Conservation (phyloP, 2,113 vertebrate species). For the Macquaria australasica region DNA sequence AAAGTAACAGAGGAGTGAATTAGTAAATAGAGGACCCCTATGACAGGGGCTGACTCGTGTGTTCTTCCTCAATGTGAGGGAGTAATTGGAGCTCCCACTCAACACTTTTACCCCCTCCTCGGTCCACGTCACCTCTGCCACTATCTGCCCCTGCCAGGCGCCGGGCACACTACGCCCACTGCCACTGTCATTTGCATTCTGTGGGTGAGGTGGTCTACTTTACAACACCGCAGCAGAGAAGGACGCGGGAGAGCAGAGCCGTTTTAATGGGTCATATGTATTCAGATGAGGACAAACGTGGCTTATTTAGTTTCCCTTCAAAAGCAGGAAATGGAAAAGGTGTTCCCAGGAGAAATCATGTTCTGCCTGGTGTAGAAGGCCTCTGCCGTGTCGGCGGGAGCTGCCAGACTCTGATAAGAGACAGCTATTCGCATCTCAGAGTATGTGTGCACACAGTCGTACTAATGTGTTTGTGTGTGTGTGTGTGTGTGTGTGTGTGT, state of each 20-base stretch:
- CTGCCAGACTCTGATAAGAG: slow-evolving; percentile 93
- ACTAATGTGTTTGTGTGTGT: slow-evolving; percentile 42
- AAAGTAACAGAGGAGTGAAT: slow-evolving; percentile 82
- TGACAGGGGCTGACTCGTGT: slow-evolving; percentile 61
- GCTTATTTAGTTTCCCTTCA: slow-evolving; percentile 98
- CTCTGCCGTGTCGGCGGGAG: slow-evolving; percentile 83
- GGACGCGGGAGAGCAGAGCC: slow-evolving; percentile 76
- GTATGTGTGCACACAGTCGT: slow-evolving; percentile 69
- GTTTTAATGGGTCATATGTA: slow-evolving; percentile 96
- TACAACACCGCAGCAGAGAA: slow-evolving; percentile 53
- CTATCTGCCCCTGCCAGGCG: slow-evolving; percentile 72
- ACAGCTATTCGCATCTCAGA: slow-evolving; percentile 83
- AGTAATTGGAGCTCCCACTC: slow-evolving; percentile 72
- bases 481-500: slow-evolving; percentile 44
- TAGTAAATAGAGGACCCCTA: slow-evolving; percentile 77
- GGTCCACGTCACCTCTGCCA: slow-evolving; percentile 61
- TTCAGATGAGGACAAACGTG: slow-evolving; percentile 97
- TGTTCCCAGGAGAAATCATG: slow-evolving; percentile 95
- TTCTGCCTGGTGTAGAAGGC: slow-evolving; percentile 91
- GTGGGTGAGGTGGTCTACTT: slow-evolving; percentile 85
- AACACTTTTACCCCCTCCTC: slow-evolving; percentile 41
- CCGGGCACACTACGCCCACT: slow-evolving; percentile 77
- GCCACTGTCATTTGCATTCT: slow-evolving; percentile 89
- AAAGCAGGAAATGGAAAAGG: slow-evolving; percentile 97
- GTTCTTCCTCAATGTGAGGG: slow-evolving; percentile 52